Conservation (phyloP, 2,888 invertebrate species). For the Koerneria pararmatus region DNA sequence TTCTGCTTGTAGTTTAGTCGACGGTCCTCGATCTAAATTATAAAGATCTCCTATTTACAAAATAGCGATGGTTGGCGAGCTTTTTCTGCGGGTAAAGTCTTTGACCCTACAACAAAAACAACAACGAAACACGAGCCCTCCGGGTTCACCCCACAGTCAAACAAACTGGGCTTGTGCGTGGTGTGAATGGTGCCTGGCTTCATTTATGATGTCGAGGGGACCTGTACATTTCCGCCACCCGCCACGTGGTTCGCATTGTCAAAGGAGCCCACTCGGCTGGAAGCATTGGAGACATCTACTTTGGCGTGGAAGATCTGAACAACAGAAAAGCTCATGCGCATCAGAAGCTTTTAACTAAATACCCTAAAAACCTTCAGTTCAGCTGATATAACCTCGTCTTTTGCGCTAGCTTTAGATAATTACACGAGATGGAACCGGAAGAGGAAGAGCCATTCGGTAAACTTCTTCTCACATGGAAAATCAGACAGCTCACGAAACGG, state of each 20-base stretch:
- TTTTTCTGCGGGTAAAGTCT: background rate
- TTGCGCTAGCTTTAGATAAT: background rate
- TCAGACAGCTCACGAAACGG: too few species aligned
- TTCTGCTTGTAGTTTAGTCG: conserved; percentile 1
- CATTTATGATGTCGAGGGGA: conserved; percentile 25
- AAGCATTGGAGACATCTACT: conserved; percentile 29
- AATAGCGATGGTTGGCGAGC: conserved; percentile 3
- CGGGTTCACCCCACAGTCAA: too few species aligned
- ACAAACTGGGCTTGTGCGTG: too few species aligned
- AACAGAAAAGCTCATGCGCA: background rate
- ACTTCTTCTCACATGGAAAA: too few species aligned
- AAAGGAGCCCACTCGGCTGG: conserved; percentile 85
- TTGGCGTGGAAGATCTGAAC: conserved; percentile 18
- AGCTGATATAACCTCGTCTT: too few species aligned
- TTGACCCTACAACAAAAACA: background rate
- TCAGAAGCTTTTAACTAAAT: too few species aligned
- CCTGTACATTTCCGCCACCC: conserved; percentile 81
- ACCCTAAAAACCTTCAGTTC: background rate
- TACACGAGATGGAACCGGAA: too few species aligned
- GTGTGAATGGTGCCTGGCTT: background rate
- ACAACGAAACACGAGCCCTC: background rate
- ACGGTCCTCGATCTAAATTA: conserved; percentile 8
- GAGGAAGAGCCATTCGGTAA: too few species aligned
- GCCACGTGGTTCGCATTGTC: conserved; percentile 82
- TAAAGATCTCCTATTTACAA: conserved; percentile 7